These are phyloP conservation scores for Zele albiditarsus DNA, from an alignment of 2,888 invertebrate species.

Conservation along the genomic window DNA sequence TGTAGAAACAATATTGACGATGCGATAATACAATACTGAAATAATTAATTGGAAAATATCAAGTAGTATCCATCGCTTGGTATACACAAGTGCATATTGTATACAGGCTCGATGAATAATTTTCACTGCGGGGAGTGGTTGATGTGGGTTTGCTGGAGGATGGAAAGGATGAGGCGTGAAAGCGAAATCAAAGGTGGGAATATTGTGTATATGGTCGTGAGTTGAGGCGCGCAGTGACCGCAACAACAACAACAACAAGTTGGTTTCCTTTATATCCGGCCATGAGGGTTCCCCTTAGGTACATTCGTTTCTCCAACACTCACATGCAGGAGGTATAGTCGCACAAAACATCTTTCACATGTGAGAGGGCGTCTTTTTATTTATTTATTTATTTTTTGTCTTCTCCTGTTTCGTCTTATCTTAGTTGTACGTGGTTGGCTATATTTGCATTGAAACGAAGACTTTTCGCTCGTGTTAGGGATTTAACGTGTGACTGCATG, in stretches of 20 bases:
- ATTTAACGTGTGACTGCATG: conserved; percentile 6
- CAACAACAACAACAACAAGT: conserved; percentile 23
- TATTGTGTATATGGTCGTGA: conserved; percentile 26
- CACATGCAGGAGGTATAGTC: conserved; percentile 1
- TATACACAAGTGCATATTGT: neutral
- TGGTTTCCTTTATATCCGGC: conserved; percentile 32
- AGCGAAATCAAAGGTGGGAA: conserved; percentile 35
- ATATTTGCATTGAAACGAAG: neutral
- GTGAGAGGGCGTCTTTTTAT: conserved; percentile 20
- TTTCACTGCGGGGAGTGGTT: conserved; percentile 37
- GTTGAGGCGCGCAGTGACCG: conserved; percentile 32
- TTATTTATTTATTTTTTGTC: neutral
- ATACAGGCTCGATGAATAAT: conserved; percentile 24
- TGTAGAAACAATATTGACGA: too few relatives aligned
- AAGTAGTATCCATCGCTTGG: neutral
- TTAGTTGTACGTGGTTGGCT: neutral
- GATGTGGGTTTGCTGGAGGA: conserved; percentile 32
- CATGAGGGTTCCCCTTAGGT: conserved; percentile 12
- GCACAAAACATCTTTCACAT: conserved; percentile 12
- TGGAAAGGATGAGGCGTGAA: conserved; percentile 37
- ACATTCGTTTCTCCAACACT: conserved; percentile 24
- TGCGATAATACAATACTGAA: neutral
- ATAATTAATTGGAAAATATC: conserved; percentile 16
- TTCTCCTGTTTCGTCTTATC: conserved; percentile 10
- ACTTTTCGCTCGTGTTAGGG: neutral